These are phyloP conservation scores for Trichopria drosophilae DNA, from an alignment of 2,888 invertebrate species.

Conservation along the genomic window DNA sequence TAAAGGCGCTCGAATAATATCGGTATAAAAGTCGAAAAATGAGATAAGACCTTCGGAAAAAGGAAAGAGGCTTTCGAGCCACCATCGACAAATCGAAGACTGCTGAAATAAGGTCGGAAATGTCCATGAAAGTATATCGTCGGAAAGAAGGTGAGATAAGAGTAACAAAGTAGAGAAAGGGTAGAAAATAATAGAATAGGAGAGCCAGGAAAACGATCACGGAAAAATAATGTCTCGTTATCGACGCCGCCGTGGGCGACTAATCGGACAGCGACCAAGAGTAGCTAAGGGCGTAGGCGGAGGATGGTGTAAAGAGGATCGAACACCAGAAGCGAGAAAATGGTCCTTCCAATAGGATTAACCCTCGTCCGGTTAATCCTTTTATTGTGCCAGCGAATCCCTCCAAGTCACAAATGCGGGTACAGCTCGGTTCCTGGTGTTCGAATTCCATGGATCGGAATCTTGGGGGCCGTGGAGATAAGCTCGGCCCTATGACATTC, in stretches of 20 bases:
- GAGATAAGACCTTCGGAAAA: too few species aligned
- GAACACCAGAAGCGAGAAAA: constrained; percentile 43
- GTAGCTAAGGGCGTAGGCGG: constrained; percentile 21
- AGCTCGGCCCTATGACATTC: too few species aligned
- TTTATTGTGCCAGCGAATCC: constrained; percentile 56
- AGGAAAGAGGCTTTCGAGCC: too few species aligned
- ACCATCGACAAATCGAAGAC: too few species aligned
- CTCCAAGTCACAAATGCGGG: constrained; percentile 51
- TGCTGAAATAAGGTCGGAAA: too few species aligned
- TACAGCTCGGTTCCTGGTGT: too few species aligned
- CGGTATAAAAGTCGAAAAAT: too few species aligned
- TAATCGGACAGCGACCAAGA: constrained; percentile 32
- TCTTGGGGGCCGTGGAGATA: too few species aligned
- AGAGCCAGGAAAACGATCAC: constrained; percentile 6
- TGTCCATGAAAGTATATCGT: too few species aligned
- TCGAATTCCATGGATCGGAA: too few species aligned
- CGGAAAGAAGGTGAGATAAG: constrained; percentile 31
- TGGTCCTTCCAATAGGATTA: constrained; percentile 55
- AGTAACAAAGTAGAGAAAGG: constrained; percentile 12
- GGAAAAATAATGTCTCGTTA: constrained; percentile 43
- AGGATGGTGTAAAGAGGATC: constrained; percentile 31
- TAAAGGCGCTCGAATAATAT: too few species aligned
- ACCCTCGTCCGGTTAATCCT: constrained; percentile 57
- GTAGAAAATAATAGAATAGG: neutral
- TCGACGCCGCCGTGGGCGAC: constrained; percentile 32